Percentiles rank a stretch among this genome's conserved stretches.
Evolutionary conservation across 2,888 invertebrate species (phyloP).

Genomic region (Acleris sparsana): DNA sequence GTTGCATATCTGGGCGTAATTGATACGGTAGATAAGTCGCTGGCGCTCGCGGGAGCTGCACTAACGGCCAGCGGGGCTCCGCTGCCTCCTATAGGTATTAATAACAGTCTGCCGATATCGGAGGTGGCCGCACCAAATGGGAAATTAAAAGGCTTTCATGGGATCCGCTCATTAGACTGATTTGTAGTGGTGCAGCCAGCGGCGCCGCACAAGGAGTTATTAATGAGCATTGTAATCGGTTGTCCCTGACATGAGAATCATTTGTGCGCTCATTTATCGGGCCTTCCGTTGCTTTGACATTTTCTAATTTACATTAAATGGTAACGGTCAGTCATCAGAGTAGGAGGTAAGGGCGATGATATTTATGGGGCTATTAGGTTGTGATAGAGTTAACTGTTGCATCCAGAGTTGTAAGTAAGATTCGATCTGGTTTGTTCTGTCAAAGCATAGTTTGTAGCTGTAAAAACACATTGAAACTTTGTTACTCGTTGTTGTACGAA

Average conservation of each 20-base stretch:
- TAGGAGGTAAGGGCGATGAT: not conserved
- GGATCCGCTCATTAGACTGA: constrained; percentile 78
- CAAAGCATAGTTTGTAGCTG: too few species aligned
- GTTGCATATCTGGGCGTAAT: constrained; percentile 78
- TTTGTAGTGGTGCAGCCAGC: constrained; percentile 69
- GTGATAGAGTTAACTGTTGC: not conserved
- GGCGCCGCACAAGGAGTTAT: constrained; percentile 75
- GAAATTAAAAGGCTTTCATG: constrained; percentile 82
- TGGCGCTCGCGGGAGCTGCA: constrained; percentile 64
- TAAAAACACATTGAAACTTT: too few species aligned
- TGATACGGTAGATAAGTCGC: constrained; percentile 79
- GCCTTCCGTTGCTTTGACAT: constrained; percentile 52
- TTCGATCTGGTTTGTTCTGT: not conserved
- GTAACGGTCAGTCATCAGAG: constrained; percentile 23
- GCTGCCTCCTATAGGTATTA: constrained; percentile 63
- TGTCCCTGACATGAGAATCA: constrained; percentile 64
- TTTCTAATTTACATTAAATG: constrained; percentile 49
- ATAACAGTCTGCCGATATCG: constrained; percentile 78
- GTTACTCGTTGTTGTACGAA: too few species aligned
- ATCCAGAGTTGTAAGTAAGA: not conserved
- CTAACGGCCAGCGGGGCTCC: constrained; percentile 65
- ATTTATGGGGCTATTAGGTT: constrained; percentile 20
- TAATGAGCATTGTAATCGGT: constrained; percentile 72
- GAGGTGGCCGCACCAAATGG: constrained; percentile 76
- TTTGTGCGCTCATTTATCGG: constrained; percentile 66